Base-by-base conservation (phyloP, 1,140 invertebrate species). In the Hormaphis cornu region DNA sequence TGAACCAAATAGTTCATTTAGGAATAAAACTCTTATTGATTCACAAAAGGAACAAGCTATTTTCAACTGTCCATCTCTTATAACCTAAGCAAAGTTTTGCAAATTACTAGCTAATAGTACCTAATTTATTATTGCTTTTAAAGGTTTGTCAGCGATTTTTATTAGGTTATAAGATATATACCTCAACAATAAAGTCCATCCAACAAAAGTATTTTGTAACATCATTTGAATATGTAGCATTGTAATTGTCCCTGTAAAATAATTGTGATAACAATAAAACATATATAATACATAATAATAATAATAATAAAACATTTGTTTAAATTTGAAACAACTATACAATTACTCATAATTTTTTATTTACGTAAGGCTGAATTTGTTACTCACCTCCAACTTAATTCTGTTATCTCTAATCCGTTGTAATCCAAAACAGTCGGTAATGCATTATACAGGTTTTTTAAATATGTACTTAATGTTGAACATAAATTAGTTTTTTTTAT, bases 181-280 rank as follows among this genome's bases (percentile, higher is more conserved):
- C 58, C 42, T 63, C 58, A 46, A 30, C 14, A 20, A 63, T 46
- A 46, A 63, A 63, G 30, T 63, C 22, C 8, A 63, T 44, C 40
- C 40, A 63, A 63, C 58, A 63, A 46, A 63, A 63, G 16, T 44
- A 63, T 63, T 44, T 63, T 3, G 58, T 63, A 14, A 63, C 58
- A 63, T 63, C 58, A 12, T 63, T 63, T 46, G 58, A 63, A 30
- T 63, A 63, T 22, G 58, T 46, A 9, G 58, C 58, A 46, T 63
- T 46, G 18, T 63, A 63, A 46, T 63, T 40, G 0, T 42, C 42
- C 18, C 58, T 63, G 22, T 18, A 63, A 28, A 20, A n/a, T 35
- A 14, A 44, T 44, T 42, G 16, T 24, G 10, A 40, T 44, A 18
- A 28, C 14, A 16, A 9, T 58, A 18, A 16, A 33, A 54, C n/a